Base-by-base conservation (phyloP, 37 sponge, comb jelly and placozoan genomes). In the Aphrocallistes beatrix region DNA sequence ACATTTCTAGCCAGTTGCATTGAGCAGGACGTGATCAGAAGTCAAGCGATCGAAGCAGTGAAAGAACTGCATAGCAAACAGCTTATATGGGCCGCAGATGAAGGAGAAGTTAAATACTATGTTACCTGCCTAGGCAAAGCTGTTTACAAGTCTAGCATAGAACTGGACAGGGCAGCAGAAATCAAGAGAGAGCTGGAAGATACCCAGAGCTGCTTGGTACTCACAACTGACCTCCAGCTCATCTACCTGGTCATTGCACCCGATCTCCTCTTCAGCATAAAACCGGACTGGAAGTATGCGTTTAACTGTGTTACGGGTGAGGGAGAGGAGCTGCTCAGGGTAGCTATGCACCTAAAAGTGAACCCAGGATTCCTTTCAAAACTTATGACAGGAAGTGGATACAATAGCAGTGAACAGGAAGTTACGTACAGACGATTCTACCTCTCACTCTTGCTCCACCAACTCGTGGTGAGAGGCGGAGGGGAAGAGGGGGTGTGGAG, bases 201-300 rank as follows among this genome's bases (percentile, higher is more conserved):
- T 36, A 86, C 91, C 13, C 92, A 88, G 81, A 50, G 51, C 30
- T 84, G 83, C 37, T 91, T 97, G 0, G 86, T 94, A 0, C 89
- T 97, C 21, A 69, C 93, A 37, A 85, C 88, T 23, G 91, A 94
- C 36, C 91, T 97, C 25, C 98, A 97, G 39, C 86, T 97, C n/a
- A 88, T 97, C 37, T 91, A 90, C 82, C 87, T 94, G 47, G 87
- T 85, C 84, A 91, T 90, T 37, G 95, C 98, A 28, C 88, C 89
- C 86, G 90, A 92, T 32, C 86, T 91, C 1, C 83, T 89, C 1
- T 37, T 19, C 38, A 81, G 86, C 38, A 82, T 90, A 51, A 38
- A 89, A 37, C 95, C 95, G 32, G 88, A 94, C 90, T 94, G 95
- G 95, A 90, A 87, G 88, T 83, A 86, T 34, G 90, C 88, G 50